Percentiles rank a stretch among this genome's conserved stretches.
Evolutionary conservation across 1,140 invertebrate genomes (phyloP).

Genomic region (Neuroterus valhalla): DNA sequence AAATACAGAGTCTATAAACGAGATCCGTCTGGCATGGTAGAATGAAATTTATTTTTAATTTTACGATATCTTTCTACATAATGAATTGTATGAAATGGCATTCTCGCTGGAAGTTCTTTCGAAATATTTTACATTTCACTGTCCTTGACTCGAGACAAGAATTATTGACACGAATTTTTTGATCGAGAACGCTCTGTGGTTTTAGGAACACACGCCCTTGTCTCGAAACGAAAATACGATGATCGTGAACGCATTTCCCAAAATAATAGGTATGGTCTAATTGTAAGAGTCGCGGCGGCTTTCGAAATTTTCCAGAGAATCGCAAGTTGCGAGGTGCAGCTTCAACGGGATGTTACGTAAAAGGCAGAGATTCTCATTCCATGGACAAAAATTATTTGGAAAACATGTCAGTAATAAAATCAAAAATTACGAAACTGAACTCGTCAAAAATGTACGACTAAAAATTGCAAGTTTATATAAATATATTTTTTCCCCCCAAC

Average conservation of each 20-base stretch:
- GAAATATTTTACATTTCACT: neutral
- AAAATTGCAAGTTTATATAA: too few relatives aligned
- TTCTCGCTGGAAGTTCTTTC: neutral
- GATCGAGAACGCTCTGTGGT: too few relatives aligned
- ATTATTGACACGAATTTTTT: too few relatives aligned
- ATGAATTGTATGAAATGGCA: neutral
- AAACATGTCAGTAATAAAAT: too few relatives aligned
- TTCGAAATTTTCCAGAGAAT: slow-evolving; percentile 21
- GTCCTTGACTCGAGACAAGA: too few relatives aligned
- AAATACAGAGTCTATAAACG: neutral
- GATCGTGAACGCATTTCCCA: neutral
- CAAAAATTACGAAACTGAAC: too few relatives aligned
- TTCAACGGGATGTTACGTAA: slow-evolving; percentile 14
- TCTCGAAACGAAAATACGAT: neutral
- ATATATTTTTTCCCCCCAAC: too few relatives aligned
- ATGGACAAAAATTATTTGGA: neutral
- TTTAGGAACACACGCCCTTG: too few relatives aligned
- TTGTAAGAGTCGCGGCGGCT: neutral
- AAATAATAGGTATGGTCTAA: neutral
- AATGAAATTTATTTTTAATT: neutral
- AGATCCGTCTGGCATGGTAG: neutral
- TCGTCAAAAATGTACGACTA: too few relatives aligned
- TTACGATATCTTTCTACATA: too few relatives aligned
- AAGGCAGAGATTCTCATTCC: neutral
- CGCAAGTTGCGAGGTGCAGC: neutral